Base-by-base conservation (phyloP, 2,888 invertebrate genomes). In the Melitaea athalia region DNA sequence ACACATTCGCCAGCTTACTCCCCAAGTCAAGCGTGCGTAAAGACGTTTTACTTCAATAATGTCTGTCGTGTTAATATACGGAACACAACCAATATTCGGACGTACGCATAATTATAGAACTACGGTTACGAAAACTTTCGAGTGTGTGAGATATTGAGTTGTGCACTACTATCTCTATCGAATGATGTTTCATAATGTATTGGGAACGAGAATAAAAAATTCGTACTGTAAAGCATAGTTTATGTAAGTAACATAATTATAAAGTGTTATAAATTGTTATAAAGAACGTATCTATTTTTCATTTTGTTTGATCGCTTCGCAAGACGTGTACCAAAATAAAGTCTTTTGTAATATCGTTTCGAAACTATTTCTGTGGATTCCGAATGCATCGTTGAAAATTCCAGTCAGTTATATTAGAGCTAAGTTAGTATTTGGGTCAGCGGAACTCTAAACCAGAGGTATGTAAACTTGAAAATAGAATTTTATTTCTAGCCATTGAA, bases 391-490 rank as follows among this genome's bases (percentile, higher is more conserved):
- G 76, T 81, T 80, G 72, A 79, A 80, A 80, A 81, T 82, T 82
- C 81, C 79, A 81, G 84, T 81, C 74, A 78, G 75, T 78, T 80
- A 74, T 77, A 82, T 81, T 82, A 81, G 78, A 79, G 75, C 79
- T 82, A 81, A 81, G 76, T 75, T 77, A 81, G 80, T 83, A 91
- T 90, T 85, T 89, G 82, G 91, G 91, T 90, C 91, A 87, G 78
- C 80, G 72, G 79, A 77, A 81, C 83, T 82, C 81, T 79, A 81
- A 85, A 85, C 81, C 78, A 78, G 79, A 82, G 80, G 79, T 81
- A 82, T 79, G 84, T 90, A 88, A 89, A 91, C 88, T 90, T 89
- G 88, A 89, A 89, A 89, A 91, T 89, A 89, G 88, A 89, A 79
- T 86, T 77, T 89, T 88, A 83, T 84, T 85, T 81, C 83, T 85